Evolutionary conservation across 2,888 invertebrate genomes (phyloP), one percentile per base, ranked within the genome.

Genomic region (Tryphoninae sp.): DNA sequence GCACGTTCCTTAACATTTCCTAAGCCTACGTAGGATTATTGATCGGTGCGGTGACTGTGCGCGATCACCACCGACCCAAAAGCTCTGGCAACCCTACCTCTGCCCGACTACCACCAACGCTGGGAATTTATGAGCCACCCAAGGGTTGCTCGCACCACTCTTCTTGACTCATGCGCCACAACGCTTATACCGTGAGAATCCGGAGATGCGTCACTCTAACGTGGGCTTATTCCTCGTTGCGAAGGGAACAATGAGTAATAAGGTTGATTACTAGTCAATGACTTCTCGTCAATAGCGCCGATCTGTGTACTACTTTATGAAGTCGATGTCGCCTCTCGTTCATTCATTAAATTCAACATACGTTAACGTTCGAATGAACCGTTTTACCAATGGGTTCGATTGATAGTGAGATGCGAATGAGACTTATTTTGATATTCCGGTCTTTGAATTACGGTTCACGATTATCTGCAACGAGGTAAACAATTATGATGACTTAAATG

Each of bases 11-110:
- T 9, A 22, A 65, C 53, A n/a, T 55, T 9, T 40, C 23, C 22
- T 51, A 74, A 72, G 67, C 61, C 75, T 74, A 73, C 64, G 77
- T 45, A 64, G 40, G 76, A 69, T 79, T 80, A 80, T 82, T 82
- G 82, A 82, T 82, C 82, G 82, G 64, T 69, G 69, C 76, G 68
- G 69, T 65, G 79, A 75, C 67, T 62, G 73, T 77, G 79, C 77
- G 79, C 80, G 75, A 61, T 53, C 67, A 61, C 53, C 67, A 49
- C 61, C 65, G 49, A 9, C 55, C 58, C 13, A 58, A 16, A 22
- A 22, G 58, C 40, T 58, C 59, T 16, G 42, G 7, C 13, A 22
- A 33, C 42, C 13, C n/a, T 69, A 8, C 4, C 11, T 55, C 69
- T 33, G 42, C 11, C 55, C 22, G 58, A 42, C 26, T 55, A 64